A percentile compares a stretch with the other conserved stretches of the same genome.
Conservation (phyloP, 2,113 vertebrate species). For the Odocoileus virginianus region DNA sequence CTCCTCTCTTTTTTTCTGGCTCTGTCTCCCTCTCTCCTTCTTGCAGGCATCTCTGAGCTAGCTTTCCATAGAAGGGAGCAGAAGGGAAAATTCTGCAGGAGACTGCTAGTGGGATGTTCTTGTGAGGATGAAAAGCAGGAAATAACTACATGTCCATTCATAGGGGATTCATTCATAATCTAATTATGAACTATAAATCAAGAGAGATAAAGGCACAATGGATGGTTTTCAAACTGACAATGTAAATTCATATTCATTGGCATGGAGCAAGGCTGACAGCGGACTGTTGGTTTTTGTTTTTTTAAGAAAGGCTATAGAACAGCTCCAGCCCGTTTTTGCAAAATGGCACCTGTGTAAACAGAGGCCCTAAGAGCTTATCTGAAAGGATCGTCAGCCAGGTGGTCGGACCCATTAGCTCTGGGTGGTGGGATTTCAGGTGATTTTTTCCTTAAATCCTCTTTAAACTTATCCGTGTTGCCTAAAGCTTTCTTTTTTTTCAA, state of each 20-base stretch:
- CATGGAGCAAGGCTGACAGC: neutral
- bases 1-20: too few relatives aligned
- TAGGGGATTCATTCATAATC: neutral
- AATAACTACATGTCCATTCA: neutral
- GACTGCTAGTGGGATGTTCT: neutral
- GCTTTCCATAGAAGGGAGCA: neutral
- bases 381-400: neutral
- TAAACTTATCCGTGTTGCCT: neutral
- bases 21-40: too few relatives aligned
- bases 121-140: neutral
- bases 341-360: neutral
- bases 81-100: neutral
- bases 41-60: neutral
- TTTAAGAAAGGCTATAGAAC: neutral
- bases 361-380: neutral
- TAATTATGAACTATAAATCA: neutral
- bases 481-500: neutral
- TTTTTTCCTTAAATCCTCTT: neutral
- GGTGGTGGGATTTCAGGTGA: neutral
- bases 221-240: neutral
- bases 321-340: neutral
- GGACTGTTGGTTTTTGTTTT: neutral
- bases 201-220: neutral
- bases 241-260: neutral
- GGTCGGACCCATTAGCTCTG: neutral